These are phyloP conservation scores for Paragorgia papillata DNA, from an alignment of 92 coral and sea anemone species.

Conservation along the genomic window DNA sequence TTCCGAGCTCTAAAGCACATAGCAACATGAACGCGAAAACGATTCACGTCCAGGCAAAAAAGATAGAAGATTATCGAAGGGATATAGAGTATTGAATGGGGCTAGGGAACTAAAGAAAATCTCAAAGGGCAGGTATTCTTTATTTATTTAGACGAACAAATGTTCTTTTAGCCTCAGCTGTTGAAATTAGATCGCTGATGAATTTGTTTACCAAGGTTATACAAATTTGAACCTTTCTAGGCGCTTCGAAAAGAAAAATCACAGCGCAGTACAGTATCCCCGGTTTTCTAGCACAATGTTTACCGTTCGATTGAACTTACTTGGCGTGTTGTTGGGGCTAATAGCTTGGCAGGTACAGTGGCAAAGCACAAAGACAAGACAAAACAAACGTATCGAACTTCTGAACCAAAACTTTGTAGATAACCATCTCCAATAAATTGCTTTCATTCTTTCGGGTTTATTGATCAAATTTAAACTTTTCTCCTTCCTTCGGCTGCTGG, in stretches of 20 bases:
- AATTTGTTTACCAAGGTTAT: not conserved
- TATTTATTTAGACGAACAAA: not conserved
- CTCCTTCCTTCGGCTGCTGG: not conserved
- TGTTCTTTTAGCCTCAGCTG: not conserved
- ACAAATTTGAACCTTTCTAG: not conserved
- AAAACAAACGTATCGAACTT: not conserved
- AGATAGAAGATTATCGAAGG: not conserved
- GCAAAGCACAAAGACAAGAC: constrained; percentile 9
- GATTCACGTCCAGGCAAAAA: not conserved
- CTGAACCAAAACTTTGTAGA: not conserved
- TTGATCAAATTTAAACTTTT: not conserved
- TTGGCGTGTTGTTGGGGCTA: constrained; percentile 19
- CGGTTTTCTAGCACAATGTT: no score
- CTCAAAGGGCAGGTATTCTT: not conserved
- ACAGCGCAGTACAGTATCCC: no score
- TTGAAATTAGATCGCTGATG: not conserved
- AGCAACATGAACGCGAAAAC: not conserved
- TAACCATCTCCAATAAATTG: not conserved
- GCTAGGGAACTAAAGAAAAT: not conserved
- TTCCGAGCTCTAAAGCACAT: not conserved
- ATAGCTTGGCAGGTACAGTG: constrained; percentile 3
- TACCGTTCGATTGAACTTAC: constrained; percentile 10
- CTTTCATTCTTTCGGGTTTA: not conserved
- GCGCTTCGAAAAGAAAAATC: no score
- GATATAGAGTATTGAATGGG: not conserved